phyloP scores from a whole-genome alignment of 2,113 vertebrate genomes.

The Phyllostomus discolor region DNA sequence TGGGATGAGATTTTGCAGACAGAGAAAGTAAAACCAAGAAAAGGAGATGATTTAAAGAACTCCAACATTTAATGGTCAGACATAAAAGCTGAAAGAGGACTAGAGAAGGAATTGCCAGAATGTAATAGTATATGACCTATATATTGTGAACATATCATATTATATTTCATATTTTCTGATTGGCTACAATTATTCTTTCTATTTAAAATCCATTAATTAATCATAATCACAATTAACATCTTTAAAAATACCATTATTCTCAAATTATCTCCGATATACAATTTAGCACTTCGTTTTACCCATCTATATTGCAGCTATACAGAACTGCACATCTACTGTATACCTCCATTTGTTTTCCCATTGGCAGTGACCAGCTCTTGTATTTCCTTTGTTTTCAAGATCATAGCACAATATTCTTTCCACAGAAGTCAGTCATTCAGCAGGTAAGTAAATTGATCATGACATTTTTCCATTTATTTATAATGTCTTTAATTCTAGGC shows the following conservation, averaged over 20 bases:
- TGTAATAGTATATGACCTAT: neutral
- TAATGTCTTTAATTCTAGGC: constrained; percentile 7
- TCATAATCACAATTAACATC: constrained; percentile 1
- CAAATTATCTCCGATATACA: constrained; percentile 19
- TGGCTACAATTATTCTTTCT: constrained; percentile 19
- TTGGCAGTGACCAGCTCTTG: neutral
- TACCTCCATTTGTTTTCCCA: neutral
- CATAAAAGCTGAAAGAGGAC: neutral
- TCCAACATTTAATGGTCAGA: neutral
- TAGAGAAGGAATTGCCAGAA: neutral
- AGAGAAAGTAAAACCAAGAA: neutral
- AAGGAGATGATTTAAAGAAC: neutral
- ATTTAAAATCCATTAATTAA: constrained; percentile 31
- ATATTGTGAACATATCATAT: neutral
- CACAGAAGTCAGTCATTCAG: neutral
- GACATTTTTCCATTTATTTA: neutral
- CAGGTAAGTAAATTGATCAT: constrained; percentile 18
- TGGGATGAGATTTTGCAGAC: neutral
- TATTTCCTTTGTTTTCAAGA: neutral
- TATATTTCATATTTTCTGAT: neutral
- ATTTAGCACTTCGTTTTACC: constrained; percentile 14
- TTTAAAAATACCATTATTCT: constrained; percentile 28
- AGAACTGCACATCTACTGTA: neutral
- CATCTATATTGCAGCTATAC: neutral
- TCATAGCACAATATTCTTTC: neutral